These are phyloP conservation scores for Telenomus remus DNA, from an alignment of 1,140 invertebrate genomes.

Conservation along the genomic window DNA sequence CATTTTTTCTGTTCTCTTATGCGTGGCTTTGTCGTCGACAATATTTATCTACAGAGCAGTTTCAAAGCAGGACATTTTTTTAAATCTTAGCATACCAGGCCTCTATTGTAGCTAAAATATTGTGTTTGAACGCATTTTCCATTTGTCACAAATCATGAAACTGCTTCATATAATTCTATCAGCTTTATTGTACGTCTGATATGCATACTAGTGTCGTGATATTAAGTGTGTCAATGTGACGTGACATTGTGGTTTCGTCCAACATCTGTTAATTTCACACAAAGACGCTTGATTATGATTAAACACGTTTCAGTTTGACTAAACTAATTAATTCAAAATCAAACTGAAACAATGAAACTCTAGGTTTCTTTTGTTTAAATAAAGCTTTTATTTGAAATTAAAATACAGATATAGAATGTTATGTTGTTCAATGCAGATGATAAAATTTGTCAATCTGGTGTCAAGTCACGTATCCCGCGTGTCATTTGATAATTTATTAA, in stretches of 20 bases:
- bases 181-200: too few species aligned
- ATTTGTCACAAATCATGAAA: too few species aligned
- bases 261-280: slow-evolving; percentile 26
- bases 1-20: slow-evolving; percentile 11
- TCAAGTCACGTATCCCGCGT: neutral
- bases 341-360: too few species aligned
- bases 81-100: too few species aligned
- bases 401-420: too few species aligned
- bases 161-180: too few species aligned
- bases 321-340: too few species aligned
- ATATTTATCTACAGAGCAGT: neutral
- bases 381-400: too few species aligned
- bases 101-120: too few species aligned
- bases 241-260: neutral
- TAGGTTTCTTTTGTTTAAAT: too few species aligned
- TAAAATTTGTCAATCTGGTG: neutral
- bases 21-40: neutral
- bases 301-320: slow-evolving; percentile 5
- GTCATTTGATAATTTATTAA: neutral
- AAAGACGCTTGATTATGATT: slow-evolving; percentile 13
- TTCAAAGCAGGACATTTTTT: neutral
- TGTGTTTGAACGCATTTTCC: too few species aligned
- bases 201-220: neutral
- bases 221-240: neutral
- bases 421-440: too few species aligned